Evolutionary conservation across 2,113 vertebrate species (phyloP), one percentile per base, ranked within the genome.

Genomic region (Calonectris borealis): DNA sequence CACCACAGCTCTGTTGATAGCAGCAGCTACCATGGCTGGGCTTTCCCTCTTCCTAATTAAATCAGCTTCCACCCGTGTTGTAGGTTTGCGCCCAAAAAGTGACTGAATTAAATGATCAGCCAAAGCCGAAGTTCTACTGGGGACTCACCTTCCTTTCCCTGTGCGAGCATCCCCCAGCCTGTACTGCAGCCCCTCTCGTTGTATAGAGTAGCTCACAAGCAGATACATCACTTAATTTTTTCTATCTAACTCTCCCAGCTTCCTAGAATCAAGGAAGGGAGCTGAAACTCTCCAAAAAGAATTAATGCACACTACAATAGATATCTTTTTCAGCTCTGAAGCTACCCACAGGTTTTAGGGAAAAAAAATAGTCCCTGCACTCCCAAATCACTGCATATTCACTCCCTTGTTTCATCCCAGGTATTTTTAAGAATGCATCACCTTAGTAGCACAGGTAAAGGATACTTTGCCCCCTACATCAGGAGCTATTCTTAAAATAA

Each of bases 401-500:
- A 25, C 61, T 38, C 34, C 40, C 2, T 46, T 15, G 16, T 51
- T 90, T 77, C 58, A 51, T 22, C 34, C 16, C 65, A 69, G 27
- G 6, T 42, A n/a, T 54, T 91, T 71, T 68, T 25, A 84, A 69
- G 60, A 58, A 46, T 31, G 2, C 22, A 46, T 48, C 57, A 42
- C 38, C 61, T 61, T 18, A 52, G 26, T 32, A 93, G 54, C 42
- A 32, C 19, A 66, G 61, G 20, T 65, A 65, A 72, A 89, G n/a
- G 40, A 66, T 36, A 34, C 48, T 91, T 89, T 60, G 4, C n/a
- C 32, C 70, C 48, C n/a, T 60, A 34, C 18, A 78, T 64, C 69
- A 87, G 38, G 52, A 26, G 19, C n/a, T 86, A 7, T 79, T 91
- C 81, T 89, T 83, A 66, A 96, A 95, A 87, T 85, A 94, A 87